Evolutionary conservation across 2,797 vertebrate genomes (phyloP).

Genomic region (Sparus aurata): DNA sequence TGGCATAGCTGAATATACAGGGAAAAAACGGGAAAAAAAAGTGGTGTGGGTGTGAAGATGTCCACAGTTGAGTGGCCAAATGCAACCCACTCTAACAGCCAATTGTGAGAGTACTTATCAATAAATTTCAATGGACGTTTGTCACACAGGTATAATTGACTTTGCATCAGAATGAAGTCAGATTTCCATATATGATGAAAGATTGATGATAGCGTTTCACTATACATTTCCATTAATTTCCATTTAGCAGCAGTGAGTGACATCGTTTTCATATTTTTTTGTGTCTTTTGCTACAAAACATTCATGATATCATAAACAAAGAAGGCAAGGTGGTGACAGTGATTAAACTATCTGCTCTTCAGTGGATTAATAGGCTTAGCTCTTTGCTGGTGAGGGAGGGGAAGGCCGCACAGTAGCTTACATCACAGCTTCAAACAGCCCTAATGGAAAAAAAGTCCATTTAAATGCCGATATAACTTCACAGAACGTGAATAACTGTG

Average conservation of each 20-base stretch:
- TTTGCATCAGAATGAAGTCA: slow-evolving; percentile 32
- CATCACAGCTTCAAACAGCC: slow-evolving; percentile 29
- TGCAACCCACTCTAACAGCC: slow-evolving; percentile 69
- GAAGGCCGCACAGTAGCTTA: background rate
- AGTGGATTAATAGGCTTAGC: slow-evolving; percentile 16
- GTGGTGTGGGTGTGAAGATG: slow-evolving; percentile 78
- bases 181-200: slow-evolving; percentile 55
- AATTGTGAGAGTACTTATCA: slow-evolving; percentile 65
- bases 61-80: slow-evolving; percentile 75
- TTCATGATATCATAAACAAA: slow-evolving; percentile 1
- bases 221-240: slow-evolving; percentile 26
- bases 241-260: background rate
- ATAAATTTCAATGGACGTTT: slow-evolving; percentile 61
- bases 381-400: slow-evolving; percentile 24
- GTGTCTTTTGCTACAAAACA: background rate
- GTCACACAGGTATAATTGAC: slow-evolving; percentile 59
- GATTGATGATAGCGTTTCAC: slow-evolving; percentile 33
- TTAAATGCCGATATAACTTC: slow-evolving; percentile 35
- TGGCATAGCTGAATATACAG: slow-evolving; percentile 68
- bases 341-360: slow-evolving; percentile 10
- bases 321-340: slow-evolving; percentile 2
- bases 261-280: slow-evolving; percentile 2
- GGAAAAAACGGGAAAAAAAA: slow-evolving; percentile 21
- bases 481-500: slow-evolving; percentile 23
- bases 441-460: background rate